Evolutionary conservation across 2,888 invertebrate genomes (phyloP), one percentile per base, ranked within the genome.

Genomic region (Sesia apiformis): DNA sequence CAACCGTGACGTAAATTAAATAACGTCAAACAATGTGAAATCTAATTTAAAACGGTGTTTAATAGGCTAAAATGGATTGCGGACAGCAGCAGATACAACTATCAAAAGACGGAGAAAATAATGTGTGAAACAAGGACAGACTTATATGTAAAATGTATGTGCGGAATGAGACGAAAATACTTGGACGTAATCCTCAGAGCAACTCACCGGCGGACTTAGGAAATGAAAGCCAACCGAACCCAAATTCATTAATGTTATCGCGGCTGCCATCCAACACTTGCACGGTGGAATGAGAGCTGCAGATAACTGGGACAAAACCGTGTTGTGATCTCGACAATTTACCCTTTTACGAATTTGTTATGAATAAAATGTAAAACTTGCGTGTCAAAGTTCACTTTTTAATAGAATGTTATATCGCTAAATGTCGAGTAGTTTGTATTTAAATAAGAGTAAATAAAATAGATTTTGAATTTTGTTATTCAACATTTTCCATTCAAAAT

Each of bases 201-300:
- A 71, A 70, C 69, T 72, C 67, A 62, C 64, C 63, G 70, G 64
- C 63, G 69, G 77, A 75, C 73, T 78, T 75, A 77, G 76, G 76
- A 76, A 79, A 80, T 78, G 78, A 76, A 78, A 78, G 73, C 72
- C 70, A 73, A 67, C 72, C 71, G 70, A 79, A 80, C 78, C 76
- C 73, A 78, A 80, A 81, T 81, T 79, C 76, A 79, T 80, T 80
- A 78, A 74, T 76, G 77, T 76, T 78, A 80, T 80, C 78, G 71
- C 72, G 69, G 71, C 70, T 70, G 68, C 76, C 70, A 72, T 76
- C 72, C 75, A 65, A 69, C 64, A 59, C 57, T 54, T 58, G 56
- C 52, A 54, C 72, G 66, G 64, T 65, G 66, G 67, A 63, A 59
- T 67, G 23, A 23, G 23, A 23, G 23, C 23, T 23, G 64, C 62